Evolutionary conservation across 2,888 invertebrate species (phyloP).

Genomic region (Synanthedon andrenaeformis): DNA sequence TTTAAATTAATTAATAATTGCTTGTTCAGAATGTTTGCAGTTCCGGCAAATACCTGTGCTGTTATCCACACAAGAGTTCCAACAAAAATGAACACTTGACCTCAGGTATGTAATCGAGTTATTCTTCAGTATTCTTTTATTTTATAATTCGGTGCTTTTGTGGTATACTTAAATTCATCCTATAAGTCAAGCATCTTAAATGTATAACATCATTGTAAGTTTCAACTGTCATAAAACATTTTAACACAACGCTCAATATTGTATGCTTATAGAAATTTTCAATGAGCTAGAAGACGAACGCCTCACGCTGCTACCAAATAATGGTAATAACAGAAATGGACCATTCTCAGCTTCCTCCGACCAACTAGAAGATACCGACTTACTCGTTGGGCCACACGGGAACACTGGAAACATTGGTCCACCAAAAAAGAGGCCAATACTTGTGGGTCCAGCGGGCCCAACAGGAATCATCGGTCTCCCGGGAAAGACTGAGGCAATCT

Average conservation of each 20-base stretch:
- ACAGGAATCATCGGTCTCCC: conserved; percentile 31
- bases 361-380: conserved; percentile 20
- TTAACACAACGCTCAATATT: too few relatives aligned
- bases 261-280: conserved; percentile 34
- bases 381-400: conserved; percentile 56
- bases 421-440: conserved; percentile 32
- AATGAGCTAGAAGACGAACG: conserved; percentile 49
- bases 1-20: too few relatives aligned
- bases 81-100: conserved; percentile 13
- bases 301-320: conserved; percentile 28
- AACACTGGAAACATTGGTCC: conserved; percentile 25
- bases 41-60: conserved; percentile 73
- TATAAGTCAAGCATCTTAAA: too few relatives aligned
- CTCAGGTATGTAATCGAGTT: not conserved
- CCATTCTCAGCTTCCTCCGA: conserved; percentile 10
- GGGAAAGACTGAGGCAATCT: conserved; percentile 13
- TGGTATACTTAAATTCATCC: too few relatives aligned
- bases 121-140: too few relatives aligned
- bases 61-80: conserved; percentile 54
- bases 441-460: conserved; percentile 57
- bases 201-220: too few relatives aligned
- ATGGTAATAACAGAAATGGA: conserved; percentile 1
- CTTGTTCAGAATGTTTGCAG: conserved; percentile 72
- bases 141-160: too few relatives aligned
- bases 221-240: not conserved